These are phyloP conservation scores for Clarias fuscus DNA, from an alignment of 2,797 vertebrate genomes.

Conservation along the genomic window DNA sequence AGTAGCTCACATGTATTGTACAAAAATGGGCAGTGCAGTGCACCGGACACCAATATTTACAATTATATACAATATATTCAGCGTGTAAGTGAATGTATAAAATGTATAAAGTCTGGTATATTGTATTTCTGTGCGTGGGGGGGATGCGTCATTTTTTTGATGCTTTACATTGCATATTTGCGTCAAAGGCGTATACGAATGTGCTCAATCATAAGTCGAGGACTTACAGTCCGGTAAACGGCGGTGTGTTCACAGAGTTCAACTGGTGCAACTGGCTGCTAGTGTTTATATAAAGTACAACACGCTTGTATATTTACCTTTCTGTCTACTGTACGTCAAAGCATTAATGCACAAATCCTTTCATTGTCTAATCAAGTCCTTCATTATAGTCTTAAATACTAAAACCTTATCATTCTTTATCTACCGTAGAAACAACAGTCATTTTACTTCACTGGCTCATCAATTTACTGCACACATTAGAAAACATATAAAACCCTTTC, in stretches of 20 bases:
- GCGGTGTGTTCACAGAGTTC: not conserved
- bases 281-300: not conserved
- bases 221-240: not conserved
- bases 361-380: not conserved
- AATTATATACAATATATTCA: no score
- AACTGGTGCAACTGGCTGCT: not conserved
- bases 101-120: no score
- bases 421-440: not conserved
- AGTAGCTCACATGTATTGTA: no score
- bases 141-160: no score
- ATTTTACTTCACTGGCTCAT: no score
- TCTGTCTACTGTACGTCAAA: not conserved
- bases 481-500: conserved; percentile 6
- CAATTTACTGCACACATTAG: not conserved
- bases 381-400: not conserved
- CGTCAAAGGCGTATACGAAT: no score
- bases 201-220: no score
- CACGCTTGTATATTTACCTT: not conserved
- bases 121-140: no score
- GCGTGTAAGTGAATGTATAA: no score
- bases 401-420: not conserved
- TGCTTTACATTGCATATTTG: no score
- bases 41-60: no score
- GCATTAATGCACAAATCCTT: not conserved
- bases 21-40: no score